phyloP scores from a whole-genome alignment of 2,888 invertebrate species.

The Tiphia femorata region DNA sequence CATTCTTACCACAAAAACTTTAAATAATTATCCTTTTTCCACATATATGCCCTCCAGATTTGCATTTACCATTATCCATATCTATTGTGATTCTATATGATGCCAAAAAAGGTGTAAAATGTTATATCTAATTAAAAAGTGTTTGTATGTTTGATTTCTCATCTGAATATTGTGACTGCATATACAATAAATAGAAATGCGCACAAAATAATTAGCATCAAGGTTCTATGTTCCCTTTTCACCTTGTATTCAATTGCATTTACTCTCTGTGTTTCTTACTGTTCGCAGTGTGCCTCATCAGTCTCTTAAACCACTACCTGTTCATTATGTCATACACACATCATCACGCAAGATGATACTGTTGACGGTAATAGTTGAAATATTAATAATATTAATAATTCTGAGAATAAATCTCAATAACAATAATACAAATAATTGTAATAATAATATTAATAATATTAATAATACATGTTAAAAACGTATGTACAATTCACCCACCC shows the following conservation, averaged over 20 bases:
- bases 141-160: conserved; percentile 43
- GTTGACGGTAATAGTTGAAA: conserved; percentile 31
- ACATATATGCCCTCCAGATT: conserved; percentile 44
- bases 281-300: conserved; percentile 19
- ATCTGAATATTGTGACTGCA: conserved; percentile 41
- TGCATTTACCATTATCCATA: conserved; percentile 46
- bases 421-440: conserved; percentile 57
- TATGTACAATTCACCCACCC: conserved; percentile 65
- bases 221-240: conserved; percentile 33
- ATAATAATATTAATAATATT: conserved; percentile 53
- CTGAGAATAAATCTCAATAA: conserved; percentile 57
- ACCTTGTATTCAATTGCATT: conserved; percentile 18
- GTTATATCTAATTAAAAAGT: conserved; percentile 42
- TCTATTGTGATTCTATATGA: conserved; percentile 46
- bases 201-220: conserved; percentile 30
- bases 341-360: conserved; percentile 6
- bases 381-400: conserved; percentile 54
- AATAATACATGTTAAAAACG: conserved; percentile 63
- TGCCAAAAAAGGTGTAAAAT: conserved; percentile 49
- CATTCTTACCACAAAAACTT: conserved; percentile 3
- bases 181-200: conserved; percentile 44
- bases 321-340: conserved; percentile 37
- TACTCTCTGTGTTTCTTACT: conserved; percentile 37
- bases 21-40: conserved; percentile 37
- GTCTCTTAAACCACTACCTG: conserved; percentile 46